Base-by-base conservation (phyloP, 1,140 invertebrate genomes). In the Pemphigus obesinymphae region DNA sequence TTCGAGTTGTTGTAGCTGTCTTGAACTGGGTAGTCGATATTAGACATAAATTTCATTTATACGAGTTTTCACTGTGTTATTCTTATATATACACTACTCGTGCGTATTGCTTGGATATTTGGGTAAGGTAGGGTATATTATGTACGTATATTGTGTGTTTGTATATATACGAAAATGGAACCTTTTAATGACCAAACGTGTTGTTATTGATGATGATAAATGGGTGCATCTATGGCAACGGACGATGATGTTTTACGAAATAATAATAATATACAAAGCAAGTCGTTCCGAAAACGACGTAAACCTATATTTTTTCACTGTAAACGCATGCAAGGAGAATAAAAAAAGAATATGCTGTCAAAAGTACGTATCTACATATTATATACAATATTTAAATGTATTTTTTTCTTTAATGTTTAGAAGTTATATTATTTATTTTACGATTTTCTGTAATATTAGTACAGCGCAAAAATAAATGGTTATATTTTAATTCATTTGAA, bases 201-300 rank as follows among this genome's bases (percentile, higher is more conserved):
- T 80, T 80, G 76, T 80, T 76, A 80, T 80, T 45, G 53, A 80
- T 80, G 76, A 80, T 80, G 76, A 80, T 61, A 63, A 80, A 80
- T 55, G 53, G 55, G 55, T 37, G 76, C 76, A 80, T 80, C 76
- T 80, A 80, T 80, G 76, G 76, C 76, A 80, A 80, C 76, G 55
- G 55, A 55, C 55, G 31, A 43, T 80, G 55, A 80, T 80, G 23
- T 50, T 73, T 20, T 23, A 50, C 23, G 17, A 8, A 7, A 15
- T 6, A 58, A 13, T 58, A 58, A 58, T 58, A 15, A 26, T 66
- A 61, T 29, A 29, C 26, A 61, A 61, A 31, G 29, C 20, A 34
- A 37, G 29, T 66, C 61, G 58, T 53, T 53, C 17, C 6, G n/a
- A 68, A 37, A 40, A 63, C 58, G 29, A 31, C 58, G 58, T 31